Conservation (phyloP, 2,888 invertebrate species). For the Poecilobothrus nobilitatus region DNA sequence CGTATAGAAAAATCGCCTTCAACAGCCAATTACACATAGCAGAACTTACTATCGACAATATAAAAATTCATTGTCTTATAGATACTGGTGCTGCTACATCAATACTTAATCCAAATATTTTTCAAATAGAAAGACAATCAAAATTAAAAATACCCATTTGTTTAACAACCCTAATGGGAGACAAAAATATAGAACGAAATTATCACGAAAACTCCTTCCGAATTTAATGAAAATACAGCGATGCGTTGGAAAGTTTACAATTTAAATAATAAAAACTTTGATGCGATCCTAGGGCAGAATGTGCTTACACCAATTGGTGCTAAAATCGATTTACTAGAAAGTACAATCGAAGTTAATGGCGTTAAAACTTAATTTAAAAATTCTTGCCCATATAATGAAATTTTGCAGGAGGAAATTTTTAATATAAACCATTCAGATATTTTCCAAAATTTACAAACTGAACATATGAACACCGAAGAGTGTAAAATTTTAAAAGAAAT, state of each 20-base stretch:
- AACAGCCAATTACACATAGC: neutral
- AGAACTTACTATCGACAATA: neutral
- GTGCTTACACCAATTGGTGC: slow-evolving; percentile 2
- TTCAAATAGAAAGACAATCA: neutral
- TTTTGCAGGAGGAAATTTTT: neutral
- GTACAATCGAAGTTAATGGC: neutral
- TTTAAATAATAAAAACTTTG: neutral
- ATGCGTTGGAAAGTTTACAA: slow-evolving; percentile 2
- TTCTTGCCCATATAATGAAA: neutral
- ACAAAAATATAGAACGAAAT: neutral
- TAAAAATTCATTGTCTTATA: neutral
- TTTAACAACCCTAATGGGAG: neutral
- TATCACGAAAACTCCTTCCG: neutral
- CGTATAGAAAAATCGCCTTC: neutral
- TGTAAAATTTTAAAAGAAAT: neutral
- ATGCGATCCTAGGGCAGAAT: slow-evolving; percentile 2
- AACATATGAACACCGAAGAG: slow-evolving; percentile 2
- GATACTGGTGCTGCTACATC: slow-evolving; percentile 7
- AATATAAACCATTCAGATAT: neutral
- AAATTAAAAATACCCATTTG: neutral
- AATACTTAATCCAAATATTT: neutral
- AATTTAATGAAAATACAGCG: neutral
- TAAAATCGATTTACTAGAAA: neutral
- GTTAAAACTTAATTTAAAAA: neutral
- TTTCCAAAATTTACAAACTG: neutral